Conservation (phyloP, 2,888 invertebrate genomes). For the Chloroclysta siterata region DNA sequence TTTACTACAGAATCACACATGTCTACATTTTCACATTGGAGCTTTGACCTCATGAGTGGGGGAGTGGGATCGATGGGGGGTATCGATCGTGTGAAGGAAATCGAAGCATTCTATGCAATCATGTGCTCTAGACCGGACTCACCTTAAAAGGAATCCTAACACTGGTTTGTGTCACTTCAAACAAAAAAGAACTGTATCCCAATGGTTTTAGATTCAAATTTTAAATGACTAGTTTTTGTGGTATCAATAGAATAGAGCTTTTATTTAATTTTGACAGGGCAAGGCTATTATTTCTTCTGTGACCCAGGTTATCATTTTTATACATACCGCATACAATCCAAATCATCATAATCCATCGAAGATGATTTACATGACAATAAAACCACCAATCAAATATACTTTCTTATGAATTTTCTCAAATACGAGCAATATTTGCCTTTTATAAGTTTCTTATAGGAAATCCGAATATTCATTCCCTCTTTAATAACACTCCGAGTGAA, state of each 20-base stretch:
- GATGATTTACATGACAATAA: neutral
- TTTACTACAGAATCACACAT: too few relatives aligned
- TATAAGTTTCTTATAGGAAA: neutral
- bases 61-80: conserved; percentile 33
- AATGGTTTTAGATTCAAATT: neutral
- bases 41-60: conserved; percentile 13
- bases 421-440: neutral
- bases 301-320: too few relatives aligned
- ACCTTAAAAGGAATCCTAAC: conserved; percentile 37
- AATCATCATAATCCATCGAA: neutral
- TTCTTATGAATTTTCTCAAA: neutral
- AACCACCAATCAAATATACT: neutral
- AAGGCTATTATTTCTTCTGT: too few relatives aligned
- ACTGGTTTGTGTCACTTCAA: conserved; percentile 18
- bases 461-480: neutral
- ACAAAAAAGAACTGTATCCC: conserved; percentile 4
- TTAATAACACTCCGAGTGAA: neutral
- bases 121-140: conserved; percentile 34
- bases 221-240: too few relatives aligned
- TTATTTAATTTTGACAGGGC: too few relatives aligned
- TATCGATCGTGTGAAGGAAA: conserved; percentile 42
- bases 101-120: conserved; percentile 36
- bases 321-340: too few relatives aligned
- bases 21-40: conserved; percentile 1
- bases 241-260: too few relatives aligned